Evolutionary conservation across 2,888 invertebrate species (phyloP), one percentile per base, ranked within the genome.

Genomic region (Cheilosia soror): DNA sequence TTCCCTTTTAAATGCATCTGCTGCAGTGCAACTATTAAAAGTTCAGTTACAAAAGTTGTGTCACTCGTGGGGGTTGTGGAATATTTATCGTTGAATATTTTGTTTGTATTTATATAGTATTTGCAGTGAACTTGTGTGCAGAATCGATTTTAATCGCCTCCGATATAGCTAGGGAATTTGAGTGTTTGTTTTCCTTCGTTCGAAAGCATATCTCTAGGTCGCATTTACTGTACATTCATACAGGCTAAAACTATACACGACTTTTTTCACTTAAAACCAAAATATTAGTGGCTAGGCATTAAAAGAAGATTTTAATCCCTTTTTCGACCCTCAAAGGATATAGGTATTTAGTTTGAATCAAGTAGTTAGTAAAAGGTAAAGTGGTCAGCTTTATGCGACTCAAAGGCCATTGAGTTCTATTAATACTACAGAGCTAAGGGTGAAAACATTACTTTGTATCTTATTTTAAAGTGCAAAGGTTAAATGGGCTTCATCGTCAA

Each of bases 11-110:
- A 68, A 68, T 68, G 68, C 51, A 60, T 60, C 42, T 47, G 20
- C 42, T 47, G 20, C n/a, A 60, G 49, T 49, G 58, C 37, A 66
- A 58, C 57, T 66, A 65, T 37, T 37, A 68, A 76, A 76, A 60
- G n/a, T 49, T 42, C 40, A 11, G 66, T 60, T 60, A 42, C 33
- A 44, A 37, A 77, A 69, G 49, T 77, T 60, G 68, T 68, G 13
- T 53, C 42, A 51, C 77, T 60, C 68, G 42, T 42, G 58, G 69
- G 76, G 53, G 77, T 53, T 53, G 51, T 69, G 40, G 42, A 69
- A 69, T 62, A 53, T 62, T 68, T 68, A 76, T 60, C 29, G 75
- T 49, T 58, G 42, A 62, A 72, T 42, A 63, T 63, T 15, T 20
- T 57, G 44, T 47, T 33, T 25, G 25, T 33, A 20, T 20, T 20